These are phyloP conservation scores for Frankliniella fusca DNA, from an alignment of 2,888 invertebrate species.

Conservation along the genomic window DNA sequence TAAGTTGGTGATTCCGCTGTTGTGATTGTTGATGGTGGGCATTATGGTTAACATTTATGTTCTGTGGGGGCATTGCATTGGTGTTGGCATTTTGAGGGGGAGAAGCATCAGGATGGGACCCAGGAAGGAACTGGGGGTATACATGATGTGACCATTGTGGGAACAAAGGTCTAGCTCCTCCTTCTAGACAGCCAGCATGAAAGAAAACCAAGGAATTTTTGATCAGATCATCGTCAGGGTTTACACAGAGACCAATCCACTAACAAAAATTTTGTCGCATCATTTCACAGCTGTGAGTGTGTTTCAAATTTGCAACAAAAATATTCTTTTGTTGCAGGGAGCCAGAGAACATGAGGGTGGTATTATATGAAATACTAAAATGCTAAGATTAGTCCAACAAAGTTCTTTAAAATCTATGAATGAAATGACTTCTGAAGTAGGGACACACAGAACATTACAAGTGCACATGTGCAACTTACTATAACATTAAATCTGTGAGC, in stretches of 20 bases:
- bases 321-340: too few relatives aligned
- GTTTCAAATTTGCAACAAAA: too few relatives aligned
- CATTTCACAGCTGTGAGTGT: too few relatives aligned
- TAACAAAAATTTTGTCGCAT: too few relatives aligned
- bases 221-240: neutral
- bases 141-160: constrained; percentile 95
- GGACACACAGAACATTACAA: neutral
- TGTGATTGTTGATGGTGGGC: constrained; percentile 52
- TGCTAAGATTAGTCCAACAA: too few relatives aligned
- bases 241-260: neutral
- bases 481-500: neutral
- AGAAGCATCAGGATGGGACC: constrained; percentile 62
- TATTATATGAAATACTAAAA: too few relatives aligned
- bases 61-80: constrained; percentile 48
- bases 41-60: constrained; percentile 58
- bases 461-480: constrained; percentile 18
- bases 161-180: constrained; percentile 74
- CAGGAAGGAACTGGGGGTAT: constrained; percentile 89
- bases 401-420: too few relatives aligned
- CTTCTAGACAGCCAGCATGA: constrained; percentile 50
- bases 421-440: too few relatives aligned
- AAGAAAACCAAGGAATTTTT: constrained; percentile 29
- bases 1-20: constrained; percentile 47
- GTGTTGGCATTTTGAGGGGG: constrained; percentile 52
- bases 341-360: too few relatives aligned